Conservation (phyloP, 2,797 vertebrate genomes). For the Myotis findleyi region DNA sequence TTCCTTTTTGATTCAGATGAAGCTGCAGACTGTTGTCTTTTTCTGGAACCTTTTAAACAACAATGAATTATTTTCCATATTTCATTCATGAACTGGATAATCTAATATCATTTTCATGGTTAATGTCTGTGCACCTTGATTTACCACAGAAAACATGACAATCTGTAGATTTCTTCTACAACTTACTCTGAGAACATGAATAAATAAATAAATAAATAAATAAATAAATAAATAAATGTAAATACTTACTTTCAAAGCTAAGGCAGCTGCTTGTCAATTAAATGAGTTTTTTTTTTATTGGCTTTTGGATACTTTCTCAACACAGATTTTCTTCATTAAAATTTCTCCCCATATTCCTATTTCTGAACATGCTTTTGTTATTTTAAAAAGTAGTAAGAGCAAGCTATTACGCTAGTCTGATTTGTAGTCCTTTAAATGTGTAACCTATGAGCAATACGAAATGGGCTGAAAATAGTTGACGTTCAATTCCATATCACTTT, state of each 20-base stretch:
- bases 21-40: background rate
- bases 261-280: slow-evolving; percentile 55
- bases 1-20: slow-evolving; percentile 34
- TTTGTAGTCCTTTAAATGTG: slow-evolving; percentile 53
- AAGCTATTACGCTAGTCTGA: background rate
- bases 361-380: slow-evolving; percentile 58
- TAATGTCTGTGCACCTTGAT: slow-evolving; percentile 55
- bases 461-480: background rate
- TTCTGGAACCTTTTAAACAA: background rate
- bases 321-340: slow-evolving; percentile 64
- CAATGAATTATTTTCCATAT: slow-evolving; percentile 12
- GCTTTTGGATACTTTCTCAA: background rate
- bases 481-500: background rate
- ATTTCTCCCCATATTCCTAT: background rate
- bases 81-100: slow-evolving; percentile 8
- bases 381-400: background rate
- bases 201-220: too few relatives aligned
- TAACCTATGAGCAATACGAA: slow-evolving; percentile 30
- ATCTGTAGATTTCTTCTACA: background rate
- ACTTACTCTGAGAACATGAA: background rate
- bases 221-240: background rate
- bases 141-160: slow-evolving; percentile 28
- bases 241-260: background rate
- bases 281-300: slow-evolving; percentile 18
- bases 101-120: slow-evolving; percentile 37